Evolutionary conservation across 2,113 vertebrate species (phyloP).

Genomic region (Ochotona princeps): DNA sequence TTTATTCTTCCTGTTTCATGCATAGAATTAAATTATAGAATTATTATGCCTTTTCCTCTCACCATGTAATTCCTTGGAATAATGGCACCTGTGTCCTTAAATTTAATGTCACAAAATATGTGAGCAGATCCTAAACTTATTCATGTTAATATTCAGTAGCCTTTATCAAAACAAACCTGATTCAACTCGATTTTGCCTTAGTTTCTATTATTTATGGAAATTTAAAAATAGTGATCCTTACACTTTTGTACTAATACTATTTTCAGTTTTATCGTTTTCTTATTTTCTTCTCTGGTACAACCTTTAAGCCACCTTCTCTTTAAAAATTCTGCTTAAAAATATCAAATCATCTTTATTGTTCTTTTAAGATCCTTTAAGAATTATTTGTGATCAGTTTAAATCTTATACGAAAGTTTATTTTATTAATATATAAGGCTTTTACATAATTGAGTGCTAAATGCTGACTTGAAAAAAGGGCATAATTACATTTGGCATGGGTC

Average conservation of each 20-base stretch:
- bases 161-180: background rate
- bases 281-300: background rate
- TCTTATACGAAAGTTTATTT: background rate
- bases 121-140: background rate
- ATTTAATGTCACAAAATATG: background rate
- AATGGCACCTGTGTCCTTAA: conserved; percentile 34
- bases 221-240: conserved; percentile 11
- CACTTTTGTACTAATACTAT: background rate
- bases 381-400: conserved; percentile 27
- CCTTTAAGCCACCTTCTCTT: conserved; percentile 4
- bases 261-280: background rate
- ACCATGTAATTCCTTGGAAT: background rate
- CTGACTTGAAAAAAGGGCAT: background rate
- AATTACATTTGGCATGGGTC: too few species aligned
- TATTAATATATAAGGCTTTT: background rate
- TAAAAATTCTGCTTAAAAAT: background rate
- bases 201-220: conserved; percentile 15
- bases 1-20: background rate
- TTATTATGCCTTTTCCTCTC: background rate
- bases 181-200: background rate
- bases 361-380: conserved; percentile 1
- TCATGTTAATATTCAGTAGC: background rate
- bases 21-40: background rate
- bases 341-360: background rate
- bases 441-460: background rate